Conservation (phyloP, 2,797 vertebrate genomes). For the Spinibarbus caldwelli region DNA sequence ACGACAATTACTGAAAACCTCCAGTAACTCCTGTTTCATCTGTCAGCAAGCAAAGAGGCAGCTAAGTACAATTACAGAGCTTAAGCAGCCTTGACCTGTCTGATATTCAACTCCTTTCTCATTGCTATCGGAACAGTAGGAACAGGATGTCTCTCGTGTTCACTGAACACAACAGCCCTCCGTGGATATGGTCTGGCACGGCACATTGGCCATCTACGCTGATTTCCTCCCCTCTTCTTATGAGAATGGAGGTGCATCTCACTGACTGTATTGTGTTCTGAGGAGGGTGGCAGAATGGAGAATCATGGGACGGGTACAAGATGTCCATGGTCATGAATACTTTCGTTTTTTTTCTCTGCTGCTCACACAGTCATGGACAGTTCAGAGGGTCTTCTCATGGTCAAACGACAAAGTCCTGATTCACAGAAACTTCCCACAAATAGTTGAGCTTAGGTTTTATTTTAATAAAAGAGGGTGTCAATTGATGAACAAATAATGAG, state of each 20-base stretch:
- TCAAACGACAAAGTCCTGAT: neutral
- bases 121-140: conserved; percentile 65
- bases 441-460: no score
- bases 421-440: neutral
- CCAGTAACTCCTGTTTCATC: conserved; percentile 17
- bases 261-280: conserved; percentile 38
- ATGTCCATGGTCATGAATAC: conserved; percentile 48
- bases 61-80: conserved; percentile 64
- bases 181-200: conserved; percentile 67
- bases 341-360: neutral
- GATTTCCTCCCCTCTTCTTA: conserved; percentile 43
- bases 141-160: conserved; percentile 81
- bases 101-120: conserved; percentile 73
- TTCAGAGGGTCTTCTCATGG: conserved; percentile 35
- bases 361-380: conserved; percentile 21
- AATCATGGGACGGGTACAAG: conserved; percentile 46
- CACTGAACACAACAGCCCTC: conserved; percentile 67
- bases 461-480: no score
- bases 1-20: neutral
- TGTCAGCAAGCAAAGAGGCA: conserved; percentile 32
- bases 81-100: conserved; percentile 83
- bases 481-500: no score
- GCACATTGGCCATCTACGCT: conserved; percentile 56
- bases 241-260: conserved; percentile 28
- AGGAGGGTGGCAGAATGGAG: conserved; percentile 25